A percentile compares a stretch with the other conserved stretches of the same genome.
phyloP scores from a whole-genome alignment of 2,888 invertebrate species.

The Phlogophora meticulosa region DNA sequence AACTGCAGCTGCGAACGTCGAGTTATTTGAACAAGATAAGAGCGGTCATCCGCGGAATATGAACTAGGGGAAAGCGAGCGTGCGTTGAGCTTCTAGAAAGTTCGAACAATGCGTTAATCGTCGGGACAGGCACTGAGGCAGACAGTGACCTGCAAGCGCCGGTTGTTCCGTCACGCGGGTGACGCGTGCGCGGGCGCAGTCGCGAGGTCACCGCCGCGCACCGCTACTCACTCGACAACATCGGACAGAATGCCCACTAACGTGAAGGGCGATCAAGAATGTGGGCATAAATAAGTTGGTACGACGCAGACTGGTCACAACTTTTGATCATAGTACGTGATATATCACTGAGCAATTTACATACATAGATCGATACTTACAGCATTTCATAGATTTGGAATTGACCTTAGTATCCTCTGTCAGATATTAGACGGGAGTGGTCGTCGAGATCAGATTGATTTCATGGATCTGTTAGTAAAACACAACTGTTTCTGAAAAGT shows the following conservation, averaged over 20 bases:
- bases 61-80: slow-evolving; percentile 69
- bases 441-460: too few species aligned
- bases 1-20: slow-evolving; percentile 56
- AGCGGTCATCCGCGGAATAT: slow-evolving; percentile 61
- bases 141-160: slow-evolving; percentile 71
- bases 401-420: neutral
- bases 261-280: slow-evolving; percentile 26
- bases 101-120: slow-evolving; percentile 74
- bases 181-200: slow-evolving; percentile 66
- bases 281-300: slow-evolving; percentile 25
- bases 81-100: slow-evolving; percentile 74
- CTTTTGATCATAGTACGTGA: slow-evolving; percentile 11
- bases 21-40: slow-evolving; percentile 62
- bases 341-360: slow-evolving; percentile 11
- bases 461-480: too few species aligned
- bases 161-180: slow-evolving; percentile 68
- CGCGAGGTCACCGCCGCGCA: slow-evolving; percentile 63
- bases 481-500: too few species aligned
- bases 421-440: neutral
- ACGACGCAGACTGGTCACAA: slow-evolving; percentile 17
- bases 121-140: slow-evolving; percentile 62
- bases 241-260: slow-evolving; percentile 42
- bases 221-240: slow-evolving; percentile 11
- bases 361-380: neutral
- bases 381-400: neutral